Conservation (phyloP, 1,140 invertebrate genomes). For the Antheraea pernyi region DNA sequence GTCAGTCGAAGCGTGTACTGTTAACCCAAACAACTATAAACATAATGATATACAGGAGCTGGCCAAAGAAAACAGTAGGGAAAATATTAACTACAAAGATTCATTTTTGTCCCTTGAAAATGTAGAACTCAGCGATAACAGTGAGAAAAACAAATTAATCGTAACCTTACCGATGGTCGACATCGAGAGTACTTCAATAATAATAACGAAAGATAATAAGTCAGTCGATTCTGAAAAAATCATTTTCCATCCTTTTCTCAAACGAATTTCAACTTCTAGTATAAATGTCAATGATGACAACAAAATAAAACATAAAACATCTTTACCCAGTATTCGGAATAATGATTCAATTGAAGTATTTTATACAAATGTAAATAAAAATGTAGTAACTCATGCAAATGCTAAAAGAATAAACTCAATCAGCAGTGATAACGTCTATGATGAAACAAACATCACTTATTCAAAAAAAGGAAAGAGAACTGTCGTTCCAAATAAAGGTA, state of each 20-base stretch:
- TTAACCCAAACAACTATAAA: constrained; percentile 6
- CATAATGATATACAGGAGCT: not conserved
- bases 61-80: not conserved
- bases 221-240: constrained; percentile 43
- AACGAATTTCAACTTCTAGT: constrained; percentile 28
- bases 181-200: constrained; percentile 32
- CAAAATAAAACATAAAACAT: constrained; percentile 12
- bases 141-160: constrained; percentile 42
- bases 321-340: constrained; percentile 23
- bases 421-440: not conserved
- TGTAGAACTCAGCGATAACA: constrained; percentile 31
- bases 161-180: constrained; percentile 44
- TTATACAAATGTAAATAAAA: not conserved
- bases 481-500: constrained; percentile 4
- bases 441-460: not conserved
- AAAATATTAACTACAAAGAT: constrained; percentile 14
- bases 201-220: constrained; percentile 35
- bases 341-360: not conserved
- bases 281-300: constrained; percentile 21
- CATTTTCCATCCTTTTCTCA: constrained; percentile 29
- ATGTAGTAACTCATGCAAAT: not conserved
- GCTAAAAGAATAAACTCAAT: not conserved
- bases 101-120: constrained; percentile 12
- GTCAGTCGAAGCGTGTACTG: constrained; percentile 14
- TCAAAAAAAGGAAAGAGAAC: not conserved